Conservation (phyloP, 2,113 vertebrate genomes). For the Sula dactylatra region DNA sequence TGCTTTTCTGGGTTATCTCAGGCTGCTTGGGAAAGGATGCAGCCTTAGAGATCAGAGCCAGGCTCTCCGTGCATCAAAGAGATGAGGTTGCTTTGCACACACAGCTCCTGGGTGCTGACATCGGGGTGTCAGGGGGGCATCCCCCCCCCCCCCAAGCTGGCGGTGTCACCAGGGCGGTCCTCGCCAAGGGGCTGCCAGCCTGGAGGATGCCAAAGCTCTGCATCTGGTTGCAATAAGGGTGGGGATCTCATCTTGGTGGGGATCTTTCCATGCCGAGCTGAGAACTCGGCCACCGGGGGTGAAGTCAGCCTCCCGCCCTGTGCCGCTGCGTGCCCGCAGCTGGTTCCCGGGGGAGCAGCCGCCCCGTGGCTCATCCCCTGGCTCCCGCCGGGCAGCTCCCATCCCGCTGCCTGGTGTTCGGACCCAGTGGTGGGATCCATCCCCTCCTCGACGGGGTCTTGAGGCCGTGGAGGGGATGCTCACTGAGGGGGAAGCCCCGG, state of each 20-base stretch:
- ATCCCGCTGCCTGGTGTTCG: not conserved
- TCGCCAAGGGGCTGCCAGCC: not conserved
- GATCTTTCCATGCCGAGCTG: conserved; percentile 13
- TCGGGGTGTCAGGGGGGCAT: not conserved
- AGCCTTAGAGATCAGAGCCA: not conserved
- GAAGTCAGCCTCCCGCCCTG: conserved; percentile 40
- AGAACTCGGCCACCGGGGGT: not conserved
- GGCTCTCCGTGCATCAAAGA: not conserved
- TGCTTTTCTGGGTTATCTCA: not conserved
- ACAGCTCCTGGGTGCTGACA: not conserved
- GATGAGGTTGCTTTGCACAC: not conserved
- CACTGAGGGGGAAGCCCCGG: not conserved
- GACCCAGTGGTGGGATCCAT: not conserved
- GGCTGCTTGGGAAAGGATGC: not conserved
- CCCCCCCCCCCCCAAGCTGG: not conserved
- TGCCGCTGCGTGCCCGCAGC: not conserved
- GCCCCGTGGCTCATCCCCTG: not conserved
- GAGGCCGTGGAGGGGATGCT: rapidly evolving
- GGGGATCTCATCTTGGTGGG: not conserved
- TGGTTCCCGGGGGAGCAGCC: not conserved
- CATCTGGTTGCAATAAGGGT: conserved; percentile 44
- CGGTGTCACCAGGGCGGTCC: not conserved
- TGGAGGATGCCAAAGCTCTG: not conserved
- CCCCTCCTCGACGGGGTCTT: not conserved
- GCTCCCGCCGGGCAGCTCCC: not conserved